Percentiles rank a stretch among this genome's conserved stretches.
phyloP scores from a whole-genome alignment of 2,797 vertebrate genomes.

The Hipposideros larvatus region DNA sequence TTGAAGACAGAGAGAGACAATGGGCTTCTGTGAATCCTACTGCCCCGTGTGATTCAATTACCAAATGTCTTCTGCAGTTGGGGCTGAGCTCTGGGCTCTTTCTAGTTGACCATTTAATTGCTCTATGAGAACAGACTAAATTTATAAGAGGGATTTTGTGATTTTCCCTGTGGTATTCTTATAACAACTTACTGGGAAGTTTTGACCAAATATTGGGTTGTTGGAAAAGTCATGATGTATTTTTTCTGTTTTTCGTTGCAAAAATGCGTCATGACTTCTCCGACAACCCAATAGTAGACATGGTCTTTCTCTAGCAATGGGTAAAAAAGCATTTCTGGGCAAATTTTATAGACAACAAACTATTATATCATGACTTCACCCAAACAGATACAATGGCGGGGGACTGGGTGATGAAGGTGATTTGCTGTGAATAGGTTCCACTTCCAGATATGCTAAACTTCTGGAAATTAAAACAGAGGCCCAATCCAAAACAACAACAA shows the following conservation, averaged over 20 bases:
- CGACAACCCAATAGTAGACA: background rate
- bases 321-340: background rate
- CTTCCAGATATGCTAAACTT: background rate
- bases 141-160: background rate
- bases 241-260: too few species aligned
- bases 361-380: background rate
- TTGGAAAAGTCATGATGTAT: too few species aligned
- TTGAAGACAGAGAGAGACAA: background rate
- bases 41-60: background rate
- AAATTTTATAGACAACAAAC: background rate
- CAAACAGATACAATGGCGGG: background rate
- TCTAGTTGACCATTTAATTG: slow-evolving; percentile 3
- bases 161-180: background rate
- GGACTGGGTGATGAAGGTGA: too few species aligned
- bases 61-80: background rate
- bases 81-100: background rate
- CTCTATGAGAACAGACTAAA: background rate
- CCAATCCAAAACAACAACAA: slow-evolving; percentile 26
- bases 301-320: background rate
- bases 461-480: slow-evolving; percentile 23
- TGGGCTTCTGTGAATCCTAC: background rate
- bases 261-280: too few species aligned
- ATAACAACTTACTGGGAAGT: slow-evolving; percentile 13
- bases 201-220: slow-evolving; percentile 3
- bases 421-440: slow-evolving; percentile 16